Base-by-base conservation (phyloP, 2,888 invertebrate genomes). In the Drosophila nr. fundita region DNA sequence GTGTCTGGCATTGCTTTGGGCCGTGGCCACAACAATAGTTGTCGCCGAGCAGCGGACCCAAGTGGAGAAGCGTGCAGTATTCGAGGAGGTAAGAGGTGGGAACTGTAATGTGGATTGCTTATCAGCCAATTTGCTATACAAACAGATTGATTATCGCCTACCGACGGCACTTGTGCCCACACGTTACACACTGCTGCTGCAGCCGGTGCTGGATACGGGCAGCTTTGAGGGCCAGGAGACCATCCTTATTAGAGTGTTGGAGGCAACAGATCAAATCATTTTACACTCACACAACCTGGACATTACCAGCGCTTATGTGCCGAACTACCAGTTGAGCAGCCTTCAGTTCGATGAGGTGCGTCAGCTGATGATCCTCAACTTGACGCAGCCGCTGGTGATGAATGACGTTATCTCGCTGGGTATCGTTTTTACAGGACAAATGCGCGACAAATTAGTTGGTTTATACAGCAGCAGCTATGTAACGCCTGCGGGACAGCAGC, bases 401-500 rank as follows among this genome's bases (percentile, higher is more conserved):
- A 92, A 91, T 18, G 67, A 78, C 61, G 90, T 82, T 15, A 94
- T 95, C 79, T 92, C 91, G n/a, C 90, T 96, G 18, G 89, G 92
- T 49, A 94, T 97, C 52, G 92, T 94, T 42, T 97, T 96, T 87
- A 92, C 93, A 72, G 97, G 97, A 0, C 94, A 94, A 73, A 94
- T 96, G 90, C 95, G 94, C 32, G 94, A 95, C 73, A 95, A 95
- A 76, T 95, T 96, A 85, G 95, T 96, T 64, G 97, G 97, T 6
- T 94, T 97, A 65, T 97, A 97, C 91, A 94, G 94, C 78, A 96
- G 96, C 69, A 94, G 93, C 8, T 95, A 97, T 76, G 93, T 92
- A 61, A 92, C 94, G 76, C 89, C 83, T 11, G 77, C 88, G 29
- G 92, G 92, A 8, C 78, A 87, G 13, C 93, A 73, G 70, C 94